These are phyloP conservation scores for Phalera bucephala DNA, from an alignment of 2,888 invertebrate genomes.

Conservation along the genomic window DNA sequence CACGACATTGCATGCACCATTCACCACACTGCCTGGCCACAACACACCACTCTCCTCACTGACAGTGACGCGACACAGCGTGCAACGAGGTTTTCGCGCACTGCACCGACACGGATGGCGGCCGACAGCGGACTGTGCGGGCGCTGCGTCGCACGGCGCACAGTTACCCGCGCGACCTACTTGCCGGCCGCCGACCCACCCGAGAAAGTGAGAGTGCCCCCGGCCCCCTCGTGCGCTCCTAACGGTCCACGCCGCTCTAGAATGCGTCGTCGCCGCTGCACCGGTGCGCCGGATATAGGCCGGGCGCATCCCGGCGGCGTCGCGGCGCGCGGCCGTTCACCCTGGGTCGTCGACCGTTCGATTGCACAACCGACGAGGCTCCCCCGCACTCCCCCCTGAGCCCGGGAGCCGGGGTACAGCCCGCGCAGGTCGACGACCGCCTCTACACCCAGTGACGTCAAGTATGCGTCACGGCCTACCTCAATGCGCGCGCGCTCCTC, in stretches of 20 bases:
- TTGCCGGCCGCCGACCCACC: slow-evolving; percentile 89
- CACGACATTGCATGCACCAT: slow-evolving; percentile 73
- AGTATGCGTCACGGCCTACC: slow-evolving; percentile 82
- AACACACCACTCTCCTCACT: slow-evolving; percentile 65
- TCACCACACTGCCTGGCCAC: slow-evolving; percentile 52
- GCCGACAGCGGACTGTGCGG: slow-evolving; percentile 81
- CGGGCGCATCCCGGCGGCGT: slow-evolving; percentile 82
- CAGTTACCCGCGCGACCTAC: slow-evolving; percentile 89
- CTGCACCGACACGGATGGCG: slow-evolving; percentile 85
- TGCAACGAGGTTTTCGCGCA: slow-evolving; percentile 51
- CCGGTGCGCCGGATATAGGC: slow-evolving; percentile 83
- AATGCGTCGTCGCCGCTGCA: slow-evolving; percentile 80
- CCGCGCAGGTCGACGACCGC: slow-evolving; percentile 67
- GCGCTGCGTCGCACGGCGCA: slow-evolving; percentile 79
- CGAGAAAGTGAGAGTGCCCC: slow-evolving; percentile 84
- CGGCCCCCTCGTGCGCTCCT: slow-evolving; percentile 72
- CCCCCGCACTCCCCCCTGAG: slow-evolving; percentile 45
- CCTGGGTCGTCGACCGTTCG: slow-evolving; percentile 79
- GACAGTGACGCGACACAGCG: slow-evolving; percentile 56
- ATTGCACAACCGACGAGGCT: slow-evolving; percentile 73
- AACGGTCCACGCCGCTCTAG: slow-evolving; percentile 82
- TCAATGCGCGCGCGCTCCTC: slow-evolving; percentile 82
- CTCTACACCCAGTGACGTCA: slow-evolving; percentile 71
- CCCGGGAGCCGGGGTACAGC: slow-evolving; percentile 69
- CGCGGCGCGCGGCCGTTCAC: slow-evolving; percentile 77